Evolutionary conservation across 2,888 invertebrate species (phyloP), one percentile per base, ranked within the genome.

Genomic region (Drosophila rellima): DNA sequence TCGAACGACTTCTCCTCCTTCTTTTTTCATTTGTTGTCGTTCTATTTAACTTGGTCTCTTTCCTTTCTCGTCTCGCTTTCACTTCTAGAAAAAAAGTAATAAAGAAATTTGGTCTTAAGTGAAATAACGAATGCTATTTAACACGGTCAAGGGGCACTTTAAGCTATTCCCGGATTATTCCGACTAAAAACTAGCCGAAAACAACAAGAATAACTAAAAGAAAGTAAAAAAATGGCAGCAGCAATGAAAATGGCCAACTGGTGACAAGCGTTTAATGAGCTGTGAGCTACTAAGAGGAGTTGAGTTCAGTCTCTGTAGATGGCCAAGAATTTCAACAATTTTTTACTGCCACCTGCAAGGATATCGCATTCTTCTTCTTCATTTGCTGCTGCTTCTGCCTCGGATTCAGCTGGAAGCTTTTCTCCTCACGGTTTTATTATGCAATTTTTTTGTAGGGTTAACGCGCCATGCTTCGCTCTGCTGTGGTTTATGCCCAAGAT

Each of bases 101-200:
- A 15, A 35, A 35, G n/a, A n/a, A 63, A 55, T 61, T 50, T 47
- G 11, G 50, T 55, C 61, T 73, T 85, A 88, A 80, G 76, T 75
- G 33, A 85, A 85, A 89, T 87, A 87, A 85, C 89, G 84, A 81
- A 79, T 62, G 81, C 89, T 81, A 89, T 85, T 85, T 89, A 85
- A 79, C 84, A 87, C 81, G 77, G 76, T 87, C 84, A 73, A 63
- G 79, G 80, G 78, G 84, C 74, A 61, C 77, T 81, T 89, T 81
- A 89, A 85, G 70, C 76, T 78, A 71, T 68, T 60, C 54, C 35
- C 48, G 79, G 60, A 66, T 73, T 71, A 71, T 73, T 61, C 76
- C 39, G 52, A 33, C 18, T 18, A 42, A 51, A 57, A 44, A 44
- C 50, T 13, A 39, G 29, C 15, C 42, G 40, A 78, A 64, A 56